These are phyloP conservation scores for Drosophila mimetica DNA, from an alignment of 2,888 invertebrate species.

Conservation along the genomic window DNA sequence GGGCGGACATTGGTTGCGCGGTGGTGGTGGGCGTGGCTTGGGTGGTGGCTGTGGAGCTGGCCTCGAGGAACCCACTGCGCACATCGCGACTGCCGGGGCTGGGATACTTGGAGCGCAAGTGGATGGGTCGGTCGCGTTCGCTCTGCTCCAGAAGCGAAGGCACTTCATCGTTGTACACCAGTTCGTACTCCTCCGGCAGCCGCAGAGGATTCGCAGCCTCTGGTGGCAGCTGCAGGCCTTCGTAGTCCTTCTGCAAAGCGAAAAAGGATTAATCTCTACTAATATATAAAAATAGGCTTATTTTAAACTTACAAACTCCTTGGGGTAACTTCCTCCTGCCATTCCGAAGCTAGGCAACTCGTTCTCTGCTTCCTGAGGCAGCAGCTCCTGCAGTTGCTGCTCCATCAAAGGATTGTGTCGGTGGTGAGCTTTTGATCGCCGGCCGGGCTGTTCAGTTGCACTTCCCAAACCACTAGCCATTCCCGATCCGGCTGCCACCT, in stretches of 20 bases:
- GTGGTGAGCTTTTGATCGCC: slow-evolving; percentile 59
- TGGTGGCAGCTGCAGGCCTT: slow-evolving; percentile 48
- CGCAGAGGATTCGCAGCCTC: slow-evolving; percentile 60
- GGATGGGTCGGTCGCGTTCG: slow-evolving; percentile 82
- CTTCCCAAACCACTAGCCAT: not conserved
- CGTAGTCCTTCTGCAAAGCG: slow-evolving; percentile 80
- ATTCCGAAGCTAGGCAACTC: slow-evolving; percentile 54
- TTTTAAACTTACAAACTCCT: slow-evolving; percentile 69
- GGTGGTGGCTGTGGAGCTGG: slow-evolving; percentile 16
- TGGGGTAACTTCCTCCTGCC: slow-evolving; percentile 34
- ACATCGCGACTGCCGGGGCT: slow-evolving; percentile 81
- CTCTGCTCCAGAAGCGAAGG: slow-evolving; percentile 67
- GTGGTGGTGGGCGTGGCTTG: slow-evolving; percentile 41
- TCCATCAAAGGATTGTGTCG: slow-evolving; percentile 58
- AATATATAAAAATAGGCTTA: too few species aligned
- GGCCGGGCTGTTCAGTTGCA: slow-evolving; percentile 37
- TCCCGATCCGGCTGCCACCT: slow-evolving; percentile 54
- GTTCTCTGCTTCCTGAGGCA: slow-evolving; percentile 64
- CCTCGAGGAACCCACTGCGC: slow-evolving; percentile 74
- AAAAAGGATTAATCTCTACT: not conserved
- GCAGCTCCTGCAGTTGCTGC: slow-evolving; percentile 67
- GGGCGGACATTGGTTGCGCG: slow-evolving; percentile 48
- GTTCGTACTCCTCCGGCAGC: slow-evolving; percentile 82
- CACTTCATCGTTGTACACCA: slow-evolving; percentile 82
- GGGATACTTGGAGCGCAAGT: slow-evolving; percentile 82